Evolutionary conservation across 2,113 vertebrate genomes (phyloP), one percentile per base, ranked within the genome.

Genomic region (Nothoprocta perdicaria): DNA sequence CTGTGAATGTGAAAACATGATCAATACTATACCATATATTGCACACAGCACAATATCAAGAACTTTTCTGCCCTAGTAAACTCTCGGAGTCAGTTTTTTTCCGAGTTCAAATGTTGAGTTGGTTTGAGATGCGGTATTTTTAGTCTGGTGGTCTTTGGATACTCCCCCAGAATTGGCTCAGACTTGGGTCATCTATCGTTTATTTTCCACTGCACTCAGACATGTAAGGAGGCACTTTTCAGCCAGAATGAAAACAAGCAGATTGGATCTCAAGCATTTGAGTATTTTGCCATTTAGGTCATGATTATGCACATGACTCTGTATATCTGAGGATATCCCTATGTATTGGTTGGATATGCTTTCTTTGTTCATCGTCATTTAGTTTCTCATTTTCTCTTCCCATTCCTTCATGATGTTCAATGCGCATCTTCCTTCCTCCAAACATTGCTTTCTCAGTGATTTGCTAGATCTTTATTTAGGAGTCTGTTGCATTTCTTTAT

Each of bases 241-340:
- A 35, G n/a, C 12, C 24, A 4, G 24, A 57, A n/a, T 45, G 55
- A 7, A 57, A n/a, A 18, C 50, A 74, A 68, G 31, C 31, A 73
- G 50, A 4, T 19, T 24, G 60, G 29, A 69, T 80, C 14, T 11
- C 38, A 55, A 2, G 7, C 4, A 0, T 69, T 55, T 41, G 31
- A 24, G 13, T 63, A 22, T 67, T 91, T 55, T 35, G 2, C 26
- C 57, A 16, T 8, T 83, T 40, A 57, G 21, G 7, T 29, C 53
- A 14, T 60, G 53, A 88, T 41, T 1, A 1, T 53, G 35, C 12
- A 35, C 0, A 0, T 40, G 38, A 52, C 14, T 6, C 58, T 79
- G 40, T 21, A 31, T 8, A 33, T 79, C 40, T n/a, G 35, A 60
- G 50, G 26, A 48, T 50, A 8, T 67, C 41, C 78, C 18, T 84